phyloP scores from a whole-genome alignment of 2,113 vertebrate species.

The Lethenteron camtschaticum region DNA sequence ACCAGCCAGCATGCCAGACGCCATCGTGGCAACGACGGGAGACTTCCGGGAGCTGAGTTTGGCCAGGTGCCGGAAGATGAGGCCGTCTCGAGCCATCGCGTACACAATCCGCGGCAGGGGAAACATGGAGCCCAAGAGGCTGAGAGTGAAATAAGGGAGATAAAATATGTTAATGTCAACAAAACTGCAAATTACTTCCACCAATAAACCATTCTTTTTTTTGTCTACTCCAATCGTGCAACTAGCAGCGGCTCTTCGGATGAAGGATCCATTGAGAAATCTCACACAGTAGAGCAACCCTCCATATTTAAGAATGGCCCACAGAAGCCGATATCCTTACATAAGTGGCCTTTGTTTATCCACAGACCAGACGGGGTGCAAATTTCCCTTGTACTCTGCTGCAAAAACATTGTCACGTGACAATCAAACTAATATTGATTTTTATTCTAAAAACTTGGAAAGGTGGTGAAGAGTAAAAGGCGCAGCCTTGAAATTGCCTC shows the following conservation, averaged over 20 bases:
- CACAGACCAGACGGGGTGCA: too few relatives aligned
- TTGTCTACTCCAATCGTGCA: slow-evolving; percentile 1
- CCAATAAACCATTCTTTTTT: slow-evolving; percentile 6
- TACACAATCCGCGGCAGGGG: slow-evolving; percentile 99
- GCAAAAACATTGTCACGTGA: too few relatives aligned
- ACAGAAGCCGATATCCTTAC: neutral
- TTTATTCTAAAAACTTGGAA: too few relatives aligned
- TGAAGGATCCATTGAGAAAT: neutral
- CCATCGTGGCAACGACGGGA: slow-evolving; percentile 88
- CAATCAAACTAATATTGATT: too few relatives aligned
- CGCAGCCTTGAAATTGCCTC: too few relatives aligned
- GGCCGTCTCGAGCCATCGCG: slow-evolving; percentile 98
- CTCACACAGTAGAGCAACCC: neutral
- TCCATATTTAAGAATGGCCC: neutral
- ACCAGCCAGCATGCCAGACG: slow-evolving; percentile 94
- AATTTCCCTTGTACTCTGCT: too few relatives aligned
- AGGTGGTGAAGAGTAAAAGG: too few relatives aligned
- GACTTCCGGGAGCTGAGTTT: slow-evolving; percentile 98
- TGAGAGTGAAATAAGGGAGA: slow-evolving; percentile 83
- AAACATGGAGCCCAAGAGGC: slow-evolving; percentile 99
- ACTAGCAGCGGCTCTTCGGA: neutral
- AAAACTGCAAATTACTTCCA: neutral
- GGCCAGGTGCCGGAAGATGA: slow-evolving; percentile 99
- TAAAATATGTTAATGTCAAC: slow-evolving; percentile 22
- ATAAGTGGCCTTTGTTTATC: too few relatives aligned